phyloP scores from a whole-genome alignment of 2,888 invertebrate species.

The Caenorhabditis plicata region DNA sequence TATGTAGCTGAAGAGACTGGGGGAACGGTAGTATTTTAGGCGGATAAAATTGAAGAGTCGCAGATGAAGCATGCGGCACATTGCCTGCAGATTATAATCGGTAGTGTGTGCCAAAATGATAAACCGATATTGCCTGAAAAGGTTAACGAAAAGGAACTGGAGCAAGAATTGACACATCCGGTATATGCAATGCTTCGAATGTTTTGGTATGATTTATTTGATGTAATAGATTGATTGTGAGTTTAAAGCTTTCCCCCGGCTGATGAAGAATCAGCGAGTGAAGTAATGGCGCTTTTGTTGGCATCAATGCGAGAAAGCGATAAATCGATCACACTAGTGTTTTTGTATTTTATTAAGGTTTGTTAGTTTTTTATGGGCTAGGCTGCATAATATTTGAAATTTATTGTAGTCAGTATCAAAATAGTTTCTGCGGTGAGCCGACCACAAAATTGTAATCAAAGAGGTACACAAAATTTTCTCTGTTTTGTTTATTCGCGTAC shows the following conservation, averaged over 20 bases:
- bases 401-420: too few relatives aligned
- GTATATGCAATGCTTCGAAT: conserved; percentile 16
- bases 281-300: conserved; percentile 36
- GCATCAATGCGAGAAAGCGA: conserved; percentile 51
- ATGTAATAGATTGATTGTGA: neutral
- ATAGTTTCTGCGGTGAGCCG: too few relatives aligned
- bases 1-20: neutral
- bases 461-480: too few relatives aligned
- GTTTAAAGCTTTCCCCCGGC: conserved; percentile 22
- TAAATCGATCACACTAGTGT: conserved; percentile 30
- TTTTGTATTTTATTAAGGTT: conserved; percentile 48
- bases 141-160: conserved; percentile 10
- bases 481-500: too few relatives aligned
- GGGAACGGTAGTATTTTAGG: conserved; percentile 26
- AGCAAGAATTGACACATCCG: conserved; percentile 26
- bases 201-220: conserved; percentile 14
- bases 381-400: too few relatives aligned
- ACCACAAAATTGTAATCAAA: too few relatives aligned
- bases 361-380: too few relatives aligned
- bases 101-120: conserved; percentile 10
- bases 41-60: conserved; percentile 42
- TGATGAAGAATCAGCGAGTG: conserved; percentile 14
- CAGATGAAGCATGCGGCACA: conserved; percentile 35
- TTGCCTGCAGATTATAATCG: conserved; percentile 31
- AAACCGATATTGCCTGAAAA: conserved; percentile 18